A percentile compares a stretch with the other conserved stretches of the same genome.
Conservation (phyloP, 2,797 vertebrate species). For the Mormyrus hasselquistii region DNA sequence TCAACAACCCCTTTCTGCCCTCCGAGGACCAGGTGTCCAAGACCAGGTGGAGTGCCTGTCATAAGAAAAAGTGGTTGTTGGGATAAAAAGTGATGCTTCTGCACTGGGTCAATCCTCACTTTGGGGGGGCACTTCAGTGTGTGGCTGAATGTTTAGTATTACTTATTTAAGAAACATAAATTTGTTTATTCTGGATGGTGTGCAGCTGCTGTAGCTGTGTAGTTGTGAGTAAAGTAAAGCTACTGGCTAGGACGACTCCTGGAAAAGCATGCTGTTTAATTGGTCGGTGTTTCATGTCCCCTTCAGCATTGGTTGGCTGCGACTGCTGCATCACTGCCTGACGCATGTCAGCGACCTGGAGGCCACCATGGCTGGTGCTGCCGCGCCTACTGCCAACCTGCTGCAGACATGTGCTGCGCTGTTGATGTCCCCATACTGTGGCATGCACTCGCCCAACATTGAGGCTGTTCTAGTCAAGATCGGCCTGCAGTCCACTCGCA, state of each 20-base stretch:
- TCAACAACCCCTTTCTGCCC: slow-evolving; percentile 96
- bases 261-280: neutral
- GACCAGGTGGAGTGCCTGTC: slow-evolving; percentile 71
- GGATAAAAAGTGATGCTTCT: neutral
- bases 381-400: slow-evolving; percentile 93
- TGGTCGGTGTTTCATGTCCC: neutral
- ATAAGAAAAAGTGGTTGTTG: neutral
- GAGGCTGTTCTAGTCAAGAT: slow-evolving; percentile 97
- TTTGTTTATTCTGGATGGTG: neutral
- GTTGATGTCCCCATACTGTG: slow-evolving; percentile 96
- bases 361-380: slow-evolving; percentile 95
- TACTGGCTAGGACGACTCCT: neutral
- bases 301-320: slow-evolving; percentile 90
- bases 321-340: slow-evolving; percentile 93
- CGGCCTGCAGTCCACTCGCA: slow-evolving; percentile 90
- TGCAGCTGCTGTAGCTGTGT: neutral
- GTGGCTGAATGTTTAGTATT: neutral
- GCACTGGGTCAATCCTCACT: neutral
- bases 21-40: slow-evolving; percentile 99
- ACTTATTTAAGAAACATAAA: neutral
- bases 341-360: slow-evolving; percentile 95
- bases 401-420: slow-evolving; percentile 94
- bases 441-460: slow-evolving; percentile 98
- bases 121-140: neutral
- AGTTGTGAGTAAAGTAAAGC: neutral